Conservation (phyloP, 2,888 invertebrate species). For the Spisula solida region DNA sequence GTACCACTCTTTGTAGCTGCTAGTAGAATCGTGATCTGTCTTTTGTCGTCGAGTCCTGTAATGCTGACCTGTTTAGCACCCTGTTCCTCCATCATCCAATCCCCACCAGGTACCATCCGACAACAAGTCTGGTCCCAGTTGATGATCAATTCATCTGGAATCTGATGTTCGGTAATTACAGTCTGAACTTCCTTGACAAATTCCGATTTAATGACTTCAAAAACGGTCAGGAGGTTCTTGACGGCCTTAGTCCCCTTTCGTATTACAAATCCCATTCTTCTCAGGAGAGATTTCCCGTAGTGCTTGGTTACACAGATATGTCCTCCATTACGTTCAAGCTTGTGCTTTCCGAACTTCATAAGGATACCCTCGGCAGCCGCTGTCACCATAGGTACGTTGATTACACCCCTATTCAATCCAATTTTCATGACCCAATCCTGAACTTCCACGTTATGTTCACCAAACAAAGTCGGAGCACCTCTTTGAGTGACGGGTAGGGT, state of each 20-base stretch:
- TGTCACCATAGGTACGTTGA: slow-evolving; percentile 23
- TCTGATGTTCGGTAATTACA: slow-evolving; percentile 37
- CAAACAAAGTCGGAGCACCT: slow-evolving; percentile 38
- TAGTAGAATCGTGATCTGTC: slow-evolving; percentile 67
- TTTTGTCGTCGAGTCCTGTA: slow-evolving; percentile 69
- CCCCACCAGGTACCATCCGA: slow-evolving; percentile 63
- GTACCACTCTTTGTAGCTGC: slow-evolving; percentile 57
- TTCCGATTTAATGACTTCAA: slow-evolving; percentile 45
- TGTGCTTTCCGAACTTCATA: slow-evolving; percentile 42
- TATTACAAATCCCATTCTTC: slow-evolving; percentile 61
- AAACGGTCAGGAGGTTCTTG: slow-evolving; percentile 58
- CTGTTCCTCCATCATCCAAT: slow-evolving; percentile 63
- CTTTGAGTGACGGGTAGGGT: slow-evolving; percentile 18
- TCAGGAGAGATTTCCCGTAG: slow-evolving; percentile 50
- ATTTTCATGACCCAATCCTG: slow-evolving; percentile 32
- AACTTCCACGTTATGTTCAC: slow-evolving; percentile 28
- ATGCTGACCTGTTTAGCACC: slow-evolving; percentile 46
- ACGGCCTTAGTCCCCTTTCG: slow-evolving; percentile 60
- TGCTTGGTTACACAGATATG: slow-evolving; percentile 53
- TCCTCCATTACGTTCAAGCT: slow-evolving; percentile 53
- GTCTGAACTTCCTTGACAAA: slow-evolving; percentile 42
- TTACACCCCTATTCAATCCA: slow-evolving; percentile 22
- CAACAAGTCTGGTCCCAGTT: slow-evolving; percentile 70
- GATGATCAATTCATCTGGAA: slow-evolving; percentile 62
- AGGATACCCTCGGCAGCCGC: slow-evolving; percentile 54